A percentile compares a stretch with the other conserved stretches of the same genome.
Conservation (phyloP, 2,113 vertebrate species). For the Grammomys surdaster region DNA sequence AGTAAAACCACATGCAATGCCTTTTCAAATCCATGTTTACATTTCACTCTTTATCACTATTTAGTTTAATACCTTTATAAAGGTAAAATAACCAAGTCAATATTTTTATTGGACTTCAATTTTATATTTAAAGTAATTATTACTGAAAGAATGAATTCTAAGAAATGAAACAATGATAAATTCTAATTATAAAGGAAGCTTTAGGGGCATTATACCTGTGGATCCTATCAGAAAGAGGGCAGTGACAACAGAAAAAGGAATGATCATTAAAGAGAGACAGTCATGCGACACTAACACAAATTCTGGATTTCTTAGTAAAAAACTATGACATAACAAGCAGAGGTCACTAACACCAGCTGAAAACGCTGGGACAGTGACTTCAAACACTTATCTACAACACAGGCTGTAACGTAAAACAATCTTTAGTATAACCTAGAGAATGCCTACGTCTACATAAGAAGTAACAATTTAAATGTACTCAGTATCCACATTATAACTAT, state of each 20-base stretch:
- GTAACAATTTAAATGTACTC: slow-evolving; percentile 42
- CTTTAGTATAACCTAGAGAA: slow-evolving; percentile 37
- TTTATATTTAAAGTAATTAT: slow-evolving; percentile 69
- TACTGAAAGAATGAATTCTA: slow-evolving; percentile 69
- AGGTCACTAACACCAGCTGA: slow-evolving; percentile 72
- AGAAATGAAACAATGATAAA: slow-evolving; percentile 69
- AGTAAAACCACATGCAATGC: slow-evolving; percentile 69
- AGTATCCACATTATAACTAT: slow-evolving; percentile 42
- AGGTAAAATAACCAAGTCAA: slow-evolving; percentile 58
- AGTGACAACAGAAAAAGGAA: slow-evolving; percentile 81
- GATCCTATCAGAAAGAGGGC: slow-evolving; percentile 84
- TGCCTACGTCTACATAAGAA: slow-evolving; percentile 17
- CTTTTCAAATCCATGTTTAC: slow-evolving; percentile 66
- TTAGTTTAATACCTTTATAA: slow-evolving; percentile 59
- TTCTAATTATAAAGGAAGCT: slow-evolving; percentile 74
- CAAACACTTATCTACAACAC: slow-evolving; percentile 77
- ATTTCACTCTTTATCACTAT: slow-evolving; percentile 60
- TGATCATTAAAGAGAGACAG: slow-evolving; percentile 82
- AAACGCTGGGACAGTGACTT: slow-evolving; percentile 75
- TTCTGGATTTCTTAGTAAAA: slow-evolving; percentile 73
- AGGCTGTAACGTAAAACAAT: slow-evolving; percentile 51
- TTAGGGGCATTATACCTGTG: slow-evolving; percentile 84
- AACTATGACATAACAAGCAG: slow-evolving; percentile 71
- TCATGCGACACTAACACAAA: slow-evolving; percentile 80
- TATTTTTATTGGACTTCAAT: slow-evolving; percentile 62